A percentile compares a stretch with the other conserved stretches of the same genome.
phyloP scores from a whole-genome alignment of 2,113 vertebrate genomes.

The Cichladusa arquata region DNA sequence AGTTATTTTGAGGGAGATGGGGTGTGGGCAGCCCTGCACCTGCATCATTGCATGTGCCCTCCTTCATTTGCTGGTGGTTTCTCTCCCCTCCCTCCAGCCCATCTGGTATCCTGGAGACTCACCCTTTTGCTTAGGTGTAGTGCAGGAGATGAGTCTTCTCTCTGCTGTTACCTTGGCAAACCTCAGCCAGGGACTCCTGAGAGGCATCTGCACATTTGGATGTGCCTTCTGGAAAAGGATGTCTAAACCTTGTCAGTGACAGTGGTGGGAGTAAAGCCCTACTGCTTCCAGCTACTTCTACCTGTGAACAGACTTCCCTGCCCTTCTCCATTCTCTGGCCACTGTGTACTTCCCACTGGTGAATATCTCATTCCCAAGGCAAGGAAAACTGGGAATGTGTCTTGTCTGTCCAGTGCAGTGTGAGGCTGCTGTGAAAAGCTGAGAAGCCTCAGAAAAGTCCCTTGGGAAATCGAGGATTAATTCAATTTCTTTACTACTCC shows the following conservation, averaged over 20 bases:
- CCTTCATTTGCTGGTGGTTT: not conserved
- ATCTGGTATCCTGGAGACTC: not conserved
- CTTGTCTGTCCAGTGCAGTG: accelerated
- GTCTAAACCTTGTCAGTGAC: not conserved
- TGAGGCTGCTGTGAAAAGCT: not conserved
- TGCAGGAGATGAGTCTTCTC: not conserved
- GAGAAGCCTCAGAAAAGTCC: not conserved
- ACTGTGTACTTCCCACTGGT: not conserved
- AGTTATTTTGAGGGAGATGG: not conserved
- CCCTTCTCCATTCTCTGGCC: not conserved
- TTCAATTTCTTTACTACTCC: not conserved
- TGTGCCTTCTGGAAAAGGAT: not conserved
- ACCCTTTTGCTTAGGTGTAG: not conserved
- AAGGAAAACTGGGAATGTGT: not conserved
- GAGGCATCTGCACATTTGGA: not conserved
- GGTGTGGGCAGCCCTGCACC: not conserved
- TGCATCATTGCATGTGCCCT: accelerated
- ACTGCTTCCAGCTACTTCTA: not conserved
- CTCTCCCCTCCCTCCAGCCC: not conserved
- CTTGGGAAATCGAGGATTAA: not conserved
- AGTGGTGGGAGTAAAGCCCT: not conserved
- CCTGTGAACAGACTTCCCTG: not conserved
- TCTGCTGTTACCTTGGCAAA: not conserved
- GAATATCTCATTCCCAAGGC: not conserved
- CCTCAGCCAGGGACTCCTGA: not conserved